Conservation (phyloP, 2,113 vertebrate species). For the Mirounga angustirostris region DNA sequence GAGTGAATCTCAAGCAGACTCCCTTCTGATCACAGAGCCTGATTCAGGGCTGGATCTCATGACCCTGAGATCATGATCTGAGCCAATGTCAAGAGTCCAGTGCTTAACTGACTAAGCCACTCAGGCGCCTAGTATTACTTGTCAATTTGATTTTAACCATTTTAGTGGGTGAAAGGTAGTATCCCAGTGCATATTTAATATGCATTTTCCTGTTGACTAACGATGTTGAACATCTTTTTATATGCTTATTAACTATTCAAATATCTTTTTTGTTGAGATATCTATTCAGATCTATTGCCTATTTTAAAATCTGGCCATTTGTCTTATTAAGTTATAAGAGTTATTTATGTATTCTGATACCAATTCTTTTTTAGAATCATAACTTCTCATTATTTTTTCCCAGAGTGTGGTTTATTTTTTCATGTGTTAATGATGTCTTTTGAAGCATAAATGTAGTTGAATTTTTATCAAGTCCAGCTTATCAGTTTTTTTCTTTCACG, state of each 20-base stretch:
- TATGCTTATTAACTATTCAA: neutral
- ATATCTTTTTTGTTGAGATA: constrained; percentile 18
- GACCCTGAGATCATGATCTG: neutral
- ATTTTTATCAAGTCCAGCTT: constrained; percentile 31
- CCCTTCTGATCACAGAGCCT: neutral
- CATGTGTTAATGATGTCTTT: constrained; percentile 4
- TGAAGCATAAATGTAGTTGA: neutral
- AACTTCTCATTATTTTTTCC: constrained; percentile 21
- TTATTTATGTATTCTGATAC: neutral
- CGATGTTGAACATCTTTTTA: constrained; percentile 9
- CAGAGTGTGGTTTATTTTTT: neutral
- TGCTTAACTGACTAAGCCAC: neutral
- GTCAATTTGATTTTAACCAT: constrained; percentile 48
- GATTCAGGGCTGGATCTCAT: neutral
- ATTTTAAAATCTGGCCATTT: constrained; percentile 39
- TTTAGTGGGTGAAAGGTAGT: constrained; percentile 4
- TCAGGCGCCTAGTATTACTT: neutral
- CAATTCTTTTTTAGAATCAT: constrained; percentile 20
- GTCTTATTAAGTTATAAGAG: neutral
- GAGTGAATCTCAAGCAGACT: neutral
- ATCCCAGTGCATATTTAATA: constrained; percentile 6
- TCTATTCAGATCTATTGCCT: constrained; percentile 9
- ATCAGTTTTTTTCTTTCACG: neutral
- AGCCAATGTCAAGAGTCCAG: neutral
- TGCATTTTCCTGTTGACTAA: constrained; percentile 27